Conservation (phyloP, 2,113 vertebrate species). For the Zosterops borbonicus region DNA sequence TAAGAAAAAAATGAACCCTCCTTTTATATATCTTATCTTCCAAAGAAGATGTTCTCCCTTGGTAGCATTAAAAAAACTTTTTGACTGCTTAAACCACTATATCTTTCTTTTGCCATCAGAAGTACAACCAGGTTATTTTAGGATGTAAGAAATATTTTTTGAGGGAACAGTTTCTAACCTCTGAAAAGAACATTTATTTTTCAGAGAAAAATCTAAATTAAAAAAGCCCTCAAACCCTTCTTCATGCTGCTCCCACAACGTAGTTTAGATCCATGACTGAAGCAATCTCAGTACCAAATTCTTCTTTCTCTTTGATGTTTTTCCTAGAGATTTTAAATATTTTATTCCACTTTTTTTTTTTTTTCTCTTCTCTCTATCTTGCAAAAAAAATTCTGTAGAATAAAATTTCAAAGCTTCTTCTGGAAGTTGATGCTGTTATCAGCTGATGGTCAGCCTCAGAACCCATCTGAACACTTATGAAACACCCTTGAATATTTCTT, state of each 20-base stretch:
- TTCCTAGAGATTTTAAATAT: slow-evolving; percentile 7
- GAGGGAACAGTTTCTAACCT: not conserved
- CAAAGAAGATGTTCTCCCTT: not conserved
- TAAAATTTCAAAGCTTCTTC: not conserved
- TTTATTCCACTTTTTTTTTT: not conserved
- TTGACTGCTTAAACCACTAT: not conserved
- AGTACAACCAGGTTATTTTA: not conserved
- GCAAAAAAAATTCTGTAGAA: not conserved
- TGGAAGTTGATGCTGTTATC: not conserved
- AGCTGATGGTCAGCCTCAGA: not conserved
- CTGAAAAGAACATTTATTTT: not conserved
- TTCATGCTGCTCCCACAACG: not conserved
- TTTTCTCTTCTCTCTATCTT: not conserved
- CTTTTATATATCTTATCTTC: not conserved
- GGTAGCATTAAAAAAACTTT: not conserved
- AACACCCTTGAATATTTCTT: not conserved
- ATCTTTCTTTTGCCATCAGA: not conserved
- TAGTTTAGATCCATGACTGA: not conserved
- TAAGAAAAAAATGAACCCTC: not conserved
- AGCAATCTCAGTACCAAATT: not conserved
- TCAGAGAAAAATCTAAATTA: not conserved
- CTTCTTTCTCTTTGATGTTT: slow-evolving; percentile 10
- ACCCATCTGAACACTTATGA: not conserved
- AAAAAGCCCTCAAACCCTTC: not conserved
- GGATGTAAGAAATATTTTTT: not conserved